These are phyloP conservation scores for Heliocidaris tuberculata DNA, from an alignment of 35 echinoderm and acorn worm genomes.

Conservation along the genomic window DNA sequence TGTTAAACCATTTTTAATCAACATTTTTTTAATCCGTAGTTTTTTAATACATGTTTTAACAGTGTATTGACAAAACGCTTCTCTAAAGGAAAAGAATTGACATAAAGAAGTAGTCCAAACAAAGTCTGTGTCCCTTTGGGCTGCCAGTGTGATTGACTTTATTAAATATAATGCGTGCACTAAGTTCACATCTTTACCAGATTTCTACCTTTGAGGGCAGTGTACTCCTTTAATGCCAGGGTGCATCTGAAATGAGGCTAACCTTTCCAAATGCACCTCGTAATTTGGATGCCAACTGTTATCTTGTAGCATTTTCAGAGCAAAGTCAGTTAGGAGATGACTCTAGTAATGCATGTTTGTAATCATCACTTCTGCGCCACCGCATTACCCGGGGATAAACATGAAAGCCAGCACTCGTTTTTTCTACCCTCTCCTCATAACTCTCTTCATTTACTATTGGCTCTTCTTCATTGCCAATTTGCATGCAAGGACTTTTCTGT, in stretches of 20 bases:
- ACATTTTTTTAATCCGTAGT: too few relatives aligned
- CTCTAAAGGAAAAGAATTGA: not conserved
- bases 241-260: not conserved
- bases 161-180: not conserved
- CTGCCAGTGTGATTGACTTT: not conserved
- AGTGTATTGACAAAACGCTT: not conserved
- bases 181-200: not conserved
- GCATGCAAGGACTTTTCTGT: not conserved
- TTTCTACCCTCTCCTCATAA: not conserved
- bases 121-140: not conserved
- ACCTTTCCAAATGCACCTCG: not conserved
- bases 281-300: not conserved
- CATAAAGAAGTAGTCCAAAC: not conserved
- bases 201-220: not conserved
- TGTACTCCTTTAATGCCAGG: not conserved
- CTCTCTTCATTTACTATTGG: not conserved
- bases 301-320: not conserved
- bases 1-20: too few relatives aligned
- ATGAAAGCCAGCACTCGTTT: not conserved
- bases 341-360: not conserved
- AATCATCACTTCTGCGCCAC: not conserved
- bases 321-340: slow-evolving; percentile 9
- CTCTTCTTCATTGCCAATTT: not conserved
- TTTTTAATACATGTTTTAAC: too few relatives aligned
- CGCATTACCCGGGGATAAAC: not conserved